These are phyloP conservation scores for Apantesis nais DNA, from an alignment of 2,888 invertebrate species.

Conservation along the genomic window DNA sequence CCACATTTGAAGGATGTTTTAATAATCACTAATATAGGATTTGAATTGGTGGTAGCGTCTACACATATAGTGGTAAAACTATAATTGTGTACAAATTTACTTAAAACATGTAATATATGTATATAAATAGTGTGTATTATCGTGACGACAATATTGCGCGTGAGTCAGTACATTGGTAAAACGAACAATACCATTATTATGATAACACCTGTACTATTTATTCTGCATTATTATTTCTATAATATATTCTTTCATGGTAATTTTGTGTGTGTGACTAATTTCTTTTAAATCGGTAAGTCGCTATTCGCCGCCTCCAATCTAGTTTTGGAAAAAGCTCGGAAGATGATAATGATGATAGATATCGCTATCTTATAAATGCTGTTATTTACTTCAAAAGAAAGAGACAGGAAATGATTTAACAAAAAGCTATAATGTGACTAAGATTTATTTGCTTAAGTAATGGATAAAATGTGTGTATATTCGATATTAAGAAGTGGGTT, in stretches of 20 bases:
- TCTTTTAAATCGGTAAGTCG: too few relatives aligned
- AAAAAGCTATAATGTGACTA: not conserved
- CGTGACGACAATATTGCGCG: not conserved
- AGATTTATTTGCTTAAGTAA: not conserved
- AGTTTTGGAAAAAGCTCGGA: too few relatives aligned
- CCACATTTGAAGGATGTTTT: too few relatives aligned
- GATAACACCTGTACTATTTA: conserved; percentile 19
- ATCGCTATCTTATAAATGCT: too few relatives aligned
- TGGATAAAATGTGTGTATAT: not conserved
- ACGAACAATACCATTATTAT: conserved; percentile 6
- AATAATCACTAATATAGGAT: too few relatives aligned
- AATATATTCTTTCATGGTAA: conserved; percentile 9
- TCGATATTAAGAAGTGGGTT: too few relatives aligned
- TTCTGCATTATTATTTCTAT: conserved; percentile 6
- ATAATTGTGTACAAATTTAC: not conserved
- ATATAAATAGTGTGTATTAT: conserved; percentile 1
- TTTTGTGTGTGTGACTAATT: too few relatives aligned
- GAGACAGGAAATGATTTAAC: not conserved
- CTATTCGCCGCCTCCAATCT: too few relatives aligned
- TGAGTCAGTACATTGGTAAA: conserved; percentile 6
- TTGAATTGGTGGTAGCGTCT: too few relatives aligned
- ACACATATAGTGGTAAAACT: too few relatives aligned
- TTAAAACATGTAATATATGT: not conserved
- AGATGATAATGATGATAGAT: too few relatives aligned
- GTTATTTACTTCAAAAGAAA: not conserved